Base-by-base conservation (phyloP, 2,888 invertebrate species). In the Watsonalla binaria region DNA sequence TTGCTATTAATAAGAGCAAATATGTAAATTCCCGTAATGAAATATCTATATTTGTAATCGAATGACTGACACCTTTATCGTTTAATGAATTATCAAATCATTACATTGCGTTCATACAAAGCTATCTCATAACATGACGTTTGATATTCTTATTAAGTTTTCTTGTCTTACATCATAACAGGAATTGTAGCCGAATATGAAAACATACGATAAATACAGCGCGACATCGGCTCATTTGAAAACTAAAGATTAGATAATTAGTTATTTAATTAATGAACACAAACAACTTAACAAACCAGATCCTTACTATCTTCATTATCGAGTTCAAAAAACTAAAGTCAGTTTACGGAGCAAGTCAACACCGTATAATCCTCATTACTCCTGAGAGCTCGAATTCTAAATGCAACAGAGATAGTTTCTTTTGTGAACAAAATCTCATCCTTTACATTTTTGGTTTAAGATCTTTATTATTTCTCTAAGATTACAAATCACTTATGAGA, bases 81-180 rank as follows among this genome's bases (percentile, higher is more conserved):
- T 55, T 57, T 62, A 63, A 70, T 65, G 61, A 70, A 66, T 64
- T 65, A 69, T 61, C 57, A 56, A 59, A 47, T 53, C 49, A 53
- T 57, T 51, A 54, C 55, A 47, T 46, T 48, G 54, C 50, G 50
- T 51, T 55, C 53, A 46, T 47, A 37, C 51, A 55, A 51, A 42
- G 51, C 56, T 54, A 54, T 60, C 50, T 57, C 56, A 57, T 56
- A 63, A 64, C 55, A 54, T 53, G 53, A 53, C 61, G 51, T 54
- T 61, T 56, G 59, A 53, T 51, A 58, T 54, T 60, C 53, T 56
- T 46, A 5, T 35, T 46, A 45, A 56, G 47, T 56, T 53, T 50
- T 59, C 54, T 68, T 66, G 60, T 59, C 54, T 68, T 66, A 59
- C 64, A 56, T 68, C 68, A 64, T 56, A 57, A 57, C 62, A 56